These are phyloP conservation scores for Coendou prehensilis DNA, from an alignment of 2,797 vertebrate genomes.

Conservation along the genomic window DNA sequence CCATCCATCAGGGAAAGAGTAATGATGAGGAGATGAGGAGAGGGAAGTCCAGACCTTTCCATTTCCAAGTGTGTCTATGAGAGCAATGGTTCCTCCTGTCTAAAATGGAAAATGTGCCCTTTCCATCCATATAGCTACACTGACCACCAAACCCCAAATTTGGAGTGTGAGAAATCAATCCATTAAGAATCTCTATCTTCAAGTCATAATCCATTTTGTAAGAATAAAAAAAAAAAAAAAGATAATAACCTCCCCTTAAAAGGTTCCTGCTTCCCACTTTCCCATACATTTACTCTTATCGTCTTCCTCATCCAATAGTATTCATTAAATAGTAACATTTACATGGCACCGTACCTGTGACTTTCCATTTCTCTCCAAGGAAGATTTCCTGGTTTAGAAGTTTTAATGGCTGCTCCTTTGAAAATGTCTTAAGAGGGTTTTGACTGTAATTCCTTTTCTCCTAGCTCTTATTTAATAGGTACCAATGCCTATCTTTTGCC, in stretches of 20 bases:
- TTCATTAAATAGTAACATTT: slow-evolving; percentile 83
- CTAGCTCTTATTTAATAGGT: slow-evolving; percentile 84
- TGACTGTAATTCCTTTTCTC: slow-evolving; percentile 85
- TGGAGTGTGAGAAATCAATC: background rate
- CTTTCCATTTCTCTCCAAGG: slow-evolving; percentile 83
- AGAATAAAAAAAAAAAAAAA: background rate
- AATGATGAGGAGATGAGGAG: background rate
- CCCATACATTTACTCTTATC: slow-evolving; percentile 81
- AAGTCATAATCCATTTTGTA: slow-evolving; percentile 45
- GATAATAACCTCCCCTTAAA: slow-evolving; percentile 56
- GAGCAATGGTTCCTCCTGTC: background rate
- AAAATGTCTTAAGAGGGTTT: slow-evolving; percentile 86
- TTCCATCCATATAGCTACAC: background rate
- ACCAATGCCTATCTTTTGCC: slow-evolving; percentile 85
- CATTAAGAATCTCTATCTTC: slow-evolving; percentile 9
- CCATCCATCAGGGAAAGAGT: background rate
- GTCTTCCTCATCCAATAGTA: slow-evolving; percentile 73
- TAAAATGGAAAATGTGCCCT: background rate
- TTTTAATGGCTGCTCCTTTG: slow-evolving; percentile 85
- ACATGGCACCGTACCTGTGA: slow-evolving; percentile 79
- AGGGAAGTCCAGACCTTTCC: background rate
- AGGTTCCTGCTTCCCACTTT: slow-evolving; percentile 56
- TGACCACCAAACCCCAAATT: background rate
- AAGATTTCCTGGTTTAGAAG: slow-evolving; percentile 85
- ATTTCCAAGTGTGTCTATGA: background rate